Evolutionary conservation across 2,797 vertebrate species (phyloP).

Genomic region (Chelon auratus): DNA sequence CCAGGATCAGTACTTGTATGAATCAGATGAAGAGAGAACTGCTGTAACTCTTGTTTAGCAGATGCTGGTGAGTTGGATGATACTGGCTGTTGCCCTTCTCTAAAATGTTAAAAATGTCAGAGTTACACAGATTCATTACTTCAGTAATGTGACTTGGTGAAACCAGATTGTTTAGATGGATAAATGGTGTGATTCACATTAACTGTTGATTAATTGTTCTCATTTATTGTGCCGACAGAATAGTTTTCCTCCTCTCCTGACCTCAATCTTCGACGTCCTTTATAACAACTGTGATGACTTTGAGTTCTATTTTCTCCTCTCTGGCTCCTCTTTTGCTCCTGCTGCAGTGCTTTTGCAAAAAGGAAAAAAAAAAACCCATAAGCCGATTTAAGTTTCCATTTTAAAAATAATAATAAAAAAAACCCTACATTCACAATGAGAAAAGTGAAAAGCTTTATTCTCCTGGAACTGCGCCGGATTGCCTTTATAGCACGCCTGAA

Average conservation of each 20-base stretch:
- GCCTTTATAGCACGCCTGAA: constrained; percentile 83
- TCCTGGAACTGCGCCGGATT: constrained; percentile 81
- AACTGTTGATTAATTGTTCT: constrained; percentile 85
- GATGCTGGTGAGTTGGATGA: constrained; percentile 38
- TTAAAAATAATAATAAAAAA: constrained; percentile 63
- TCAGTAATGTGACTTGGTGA: constrained; percentile 69
- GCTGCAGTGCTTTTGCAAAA: constrained; percentile 74
- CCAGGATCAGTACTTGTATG: constrained; percentile 46
- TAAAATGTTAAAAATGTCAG: constrained; percentile 68
- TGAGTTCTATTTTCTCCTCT: constrained; percentile 77
- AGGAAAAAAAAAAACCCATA: constrained; percentile 78
- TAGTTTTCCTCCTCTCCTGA: constrained; percentile 77
- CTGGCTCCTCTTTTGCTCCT: constrained; percentile 72
- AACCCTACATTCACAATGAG: constrained; percentile 72
- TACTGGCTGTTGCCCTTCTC: constrained; percentile 55
- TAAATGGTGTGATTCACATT: constrained; percentile 79
- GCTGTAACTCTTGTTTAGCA: constrained; percentile 55
- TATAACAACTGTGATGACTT: constrained; percentile 81
- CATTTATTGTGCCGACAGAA: constrained; percentile 78
- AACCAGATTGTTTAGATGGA: constrained; percentile 79
- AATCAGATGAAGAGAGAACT: constrained; percentile 53
- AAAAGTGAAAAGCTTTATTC: constrained; percentile 84
- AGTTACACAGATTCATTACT: constrained; percentile 64
- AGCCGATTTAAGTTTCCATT: constrained; percentile 85
- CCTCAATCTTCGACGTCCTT: constrained; percentile 84